Base-by-base conservation (phyloP, 2,113 vertebrate species). In the Anolis sagrei region DNA sequence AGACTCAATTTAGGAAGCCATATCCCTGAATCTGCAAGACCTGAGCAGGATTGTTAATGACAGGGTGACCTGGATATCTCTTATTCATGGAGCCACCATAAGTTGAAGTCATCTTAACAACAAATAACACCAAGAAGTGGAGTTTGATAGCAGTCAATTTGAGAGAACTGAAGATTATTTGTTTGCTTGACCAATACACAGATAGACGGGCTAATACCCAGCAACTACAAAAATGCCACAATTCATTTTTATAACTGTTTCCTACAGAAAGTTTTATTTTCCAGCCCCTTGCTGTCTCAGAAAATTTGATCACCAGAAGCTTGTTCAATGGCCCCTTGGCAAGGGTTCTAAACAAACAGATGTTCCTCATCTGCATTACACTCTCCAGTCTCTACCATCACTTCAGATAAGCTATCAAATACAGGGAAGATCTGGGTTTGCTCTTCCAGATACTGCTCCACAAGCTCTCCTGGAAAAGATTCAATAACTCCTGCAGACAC, bases 291-390 rank as follows among this genome's bases (percentile, higher is more conserved):
- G 10, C 44, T 82, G 82, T 36, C 36, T 72, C 21, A 51, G 72
- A 2, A 36, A 7, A 25, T 7, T 7, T 34, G 51, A 54, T 51
- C 79, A 5, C 49, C 83, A 7, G 19, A 90, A 48, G 66, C 58
- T 87, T 61, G 48, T 54, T 84, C 34, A n/a, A 70, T 87, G 68
- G 82, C 73, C 32, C 72, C 72, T 25, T 29, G 23, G 69, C 75
- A 29, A 88, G 82, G 81, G 5, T 7, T 18, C 0, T 27, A 82
- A 79, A 1, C 0, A 74, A 69, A 72, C 61, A 66, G 58, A 83
- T 87, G 82, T 84, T 83, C 23, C 34, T n/a, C n/a, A 66, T 48
- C 0, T 80, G 81, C 79, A 64, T 44, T 58, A 39, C 1, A 25
- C 39, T 64, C 54, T 64, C 32, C 1, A 25, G n/a, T 64, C 54